Conservation (phyloP, 1,140 invertebrate species). For the Aplysia californica region DNA sequence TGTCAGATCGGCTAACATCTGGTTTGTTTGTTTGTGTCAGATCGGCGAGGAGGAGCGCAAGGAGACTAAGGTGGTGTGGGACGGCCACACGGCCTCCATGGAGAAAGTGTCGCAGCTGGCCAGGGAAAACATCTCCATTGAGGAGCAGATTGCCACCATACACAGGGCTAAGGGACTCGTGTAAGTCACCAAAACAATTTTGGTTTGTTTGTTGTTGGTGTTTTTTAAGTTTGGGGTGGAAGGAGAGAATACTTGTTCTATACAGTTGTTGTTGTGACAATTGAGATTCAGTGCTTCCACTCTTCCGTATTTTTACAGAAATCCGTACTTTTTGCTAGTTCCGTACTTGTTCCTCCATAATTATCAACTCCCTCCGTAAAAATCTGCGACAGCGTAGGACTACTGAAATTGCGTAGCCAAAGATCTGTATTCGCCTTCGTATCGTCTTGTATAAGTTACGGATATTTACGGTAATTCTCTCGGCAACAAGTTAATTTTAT, state of each 20-base stretch:
- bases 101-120: constrained; percentile 83
- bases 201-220: neutral
- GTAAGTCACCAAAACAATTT: constrained; percentile 45
- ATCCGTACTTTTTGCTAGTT: too few species aligned
- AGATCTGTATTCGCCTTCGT: too few species aligned
- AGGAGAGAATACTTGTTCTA: neutral
- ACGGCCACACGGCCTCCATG: constrained; percentile 89
- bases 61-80: constrained; percentile 85
- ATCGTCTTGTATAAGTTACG: too few species aligned
- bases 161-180: constrained; percentile 93
- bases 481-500: too few species aligned
- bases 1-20: too few species aligned
- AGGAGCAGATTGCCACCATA: constrained; percentile 97
- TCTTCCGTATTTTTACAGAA: too few species aligned
- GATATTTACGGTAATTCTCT: too few species aligned
- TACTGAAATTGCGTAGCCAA: too few species aligned
- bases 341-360: neutral
- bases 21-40: too few species aligned
- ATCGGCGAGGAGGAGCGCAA: constrained; percentile 94
- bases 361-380: too few species aligned
- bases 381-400: too few species aligned
- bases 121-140: constrained; percentile 93
- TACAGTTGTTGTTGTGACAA: neutral
- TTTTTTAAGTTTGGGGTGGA: neutral
- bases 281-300: too few species aligned